Conservation (phyloP, 2,888 invertebrate genomes). For the Tridacna crocea region DNA sequence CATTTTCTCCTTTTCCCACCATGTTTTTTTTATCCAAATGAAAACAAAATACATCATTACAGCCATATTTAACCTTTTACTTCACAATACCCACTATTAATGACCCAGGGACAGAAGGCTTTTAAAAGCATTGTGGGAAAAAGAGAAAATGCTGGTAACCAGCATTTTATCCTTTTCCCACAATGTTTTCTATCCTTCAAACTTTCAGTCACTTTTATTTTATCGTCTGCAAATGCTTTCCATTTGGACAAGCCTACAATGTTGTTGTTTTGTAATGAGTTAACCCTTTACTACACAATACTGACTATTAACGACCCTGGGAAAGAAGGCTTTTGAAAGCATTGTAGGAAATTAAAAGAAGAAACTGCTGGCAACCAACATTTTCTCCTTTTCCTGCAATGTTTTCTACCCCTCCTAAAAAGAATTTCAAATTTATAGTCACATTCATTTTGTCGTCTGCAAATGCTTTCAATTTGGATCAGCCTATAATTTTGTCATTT, state of each 20-base stretch:
- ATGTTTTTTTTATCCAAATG: background rate
- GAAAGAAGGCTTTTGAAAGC: background rate
- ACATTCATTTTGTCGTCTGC: background rate
- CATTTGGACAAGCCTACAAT: background rate
- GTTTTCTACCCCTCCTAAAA: background rate
- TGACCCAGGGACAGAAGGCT: background rate
- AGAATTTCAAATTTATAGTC: no score
- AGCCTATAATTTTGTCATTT: background rate
- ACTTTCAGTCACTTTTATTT: no score
- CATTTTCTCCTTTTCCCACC: background rate
- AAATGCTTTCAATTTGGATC: background rate
- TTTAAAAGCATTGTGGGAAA: background rate
- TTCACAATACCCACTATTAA: no score
- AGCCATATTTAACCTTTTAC: no score
- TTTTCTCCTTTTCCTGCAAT: background rate
- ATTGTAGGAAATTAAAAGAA: background rate
- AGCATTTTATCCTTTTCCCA: background rate
- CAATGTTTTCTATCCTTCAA: background rate
- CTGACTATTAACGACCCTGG: no score
- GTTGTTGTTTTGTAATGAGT: background rate
- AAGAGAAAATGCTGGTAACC: constrained; percentile 5
- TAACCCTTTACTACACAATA: no score
- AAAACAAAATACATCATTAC: background rate
- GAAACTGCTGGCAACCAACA: background rate
- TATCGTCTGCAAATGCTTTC: background rate